phyloP scores from a whole-genome alignment of 2,113 vertebrate species.

The Ammodytes dubius region DNA sequence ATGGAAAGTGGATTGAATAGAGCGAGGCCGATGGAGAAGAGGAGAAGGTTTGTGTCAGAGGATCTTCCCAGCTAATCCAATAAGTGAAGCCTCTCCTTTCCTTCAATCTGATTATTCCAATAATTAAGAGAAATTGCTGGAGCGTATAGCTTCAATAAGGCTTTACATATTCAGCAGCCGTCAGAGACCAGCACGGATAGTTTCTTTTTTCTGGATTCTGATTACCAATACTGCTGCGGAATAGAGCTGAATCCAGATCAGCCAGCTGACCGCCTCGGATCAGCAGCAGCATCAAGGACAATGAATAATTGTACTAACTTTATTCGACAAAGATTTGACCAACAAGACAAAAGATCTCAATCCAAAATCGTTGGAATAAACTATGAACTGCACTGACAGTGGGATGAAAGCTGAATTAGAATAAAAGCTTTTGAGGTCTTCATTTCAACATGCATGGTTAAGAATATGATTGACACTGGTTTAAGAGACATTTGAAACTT shows the following conservation, averaged over 20 bases:
- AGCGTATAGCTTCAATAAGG: constrained; percentile 66
- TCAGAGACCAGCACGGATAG: constrained; percentile 37
- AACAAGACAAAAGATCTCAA: not conserved
- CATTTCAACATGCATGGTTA: not conserved
- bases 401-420: not conserved
- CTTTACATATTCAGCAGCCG: constrained; percentile 80
- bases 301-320: not conserved
- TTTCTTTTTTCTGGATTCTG: constrained; percentile 49
- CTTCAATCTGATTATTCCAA: constrained; percentile 81
- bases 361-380: not conserved
- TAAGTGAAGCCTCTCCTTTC: constrained; percentile 70
- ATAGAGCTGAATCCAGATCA: constrained; percentile 24
- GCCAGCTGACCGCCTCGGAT: not conserved
- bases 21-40: constrained; percentile 43
- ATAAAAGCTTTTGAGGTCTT: not conserved
- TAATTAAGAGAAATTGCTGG: constrained; percentile 82
- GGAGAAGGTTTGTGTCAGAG: constrained; percentile 46
- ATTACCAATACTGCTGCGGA: constrained; percentile 40
- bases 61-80: constrained; percentile 78
- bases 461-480: not conserved
- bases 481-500: not conserved
- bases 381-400: not conserved
- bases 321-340: not conserved
- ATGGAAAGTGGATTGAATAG: constrained; percentile 51
- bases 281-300: not conserved